Conservation (phyloP, 2,797 vertebrate genomes). For the Podargus strigoides region DNA sequence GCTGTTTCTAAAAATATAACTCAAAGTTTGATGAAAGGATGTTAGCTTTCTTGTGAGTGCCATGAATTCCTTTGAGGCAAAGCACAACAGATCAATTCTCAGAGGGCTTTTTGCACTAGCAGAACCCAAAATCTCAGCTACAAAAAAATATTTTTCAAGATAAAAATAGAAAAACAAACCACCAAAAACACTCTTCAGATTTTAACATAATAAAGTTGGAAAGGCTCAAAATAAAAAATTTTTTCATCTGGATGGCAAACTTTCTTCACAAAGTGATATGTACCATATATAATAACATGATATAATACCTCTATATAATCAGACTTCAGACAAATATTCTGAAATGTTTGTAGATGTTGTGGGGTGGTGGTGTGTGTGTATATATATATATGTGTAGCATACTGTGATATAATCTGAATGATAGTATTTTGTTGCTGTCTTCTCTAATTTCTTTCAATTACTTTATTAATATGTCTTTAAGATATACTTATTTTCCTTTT, state of each 20-base stretch:
- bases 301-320: neutral
- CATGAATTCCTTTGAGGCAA: slow-evolving; percentile 10
- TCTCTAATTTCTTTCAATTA: neutral
- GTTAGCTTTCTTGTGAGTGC: slow-evolving; percentile 17
- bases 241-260: neutral
- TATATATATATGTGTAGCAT: neutral
- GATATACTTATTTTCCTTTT: neutral
- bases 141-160: neutral
- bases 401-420: neutral
- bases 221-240: neutral
- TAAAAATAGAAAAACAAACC: neutral
- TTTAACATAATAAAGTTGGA: neutral
- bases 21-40: slow-evolving; percentile 17
- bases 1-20: slow-evolving; percentile 22
- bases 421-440: neutral
- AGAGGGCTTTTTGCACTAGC: neutral
- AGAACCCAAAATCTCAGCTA: neutral
- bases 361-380: no score
- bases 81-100: neutral
- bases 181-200: neutral
- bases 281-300: neutral
- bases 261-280: neutral
- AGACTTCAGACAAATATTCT: neutral
- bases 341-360: neutral
- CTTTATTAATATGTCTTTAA: neutral